phyloP scores from a whole-genome alignment of 1,140 invertebrate genomes.

The Contarinia nasturtii region DNA sequence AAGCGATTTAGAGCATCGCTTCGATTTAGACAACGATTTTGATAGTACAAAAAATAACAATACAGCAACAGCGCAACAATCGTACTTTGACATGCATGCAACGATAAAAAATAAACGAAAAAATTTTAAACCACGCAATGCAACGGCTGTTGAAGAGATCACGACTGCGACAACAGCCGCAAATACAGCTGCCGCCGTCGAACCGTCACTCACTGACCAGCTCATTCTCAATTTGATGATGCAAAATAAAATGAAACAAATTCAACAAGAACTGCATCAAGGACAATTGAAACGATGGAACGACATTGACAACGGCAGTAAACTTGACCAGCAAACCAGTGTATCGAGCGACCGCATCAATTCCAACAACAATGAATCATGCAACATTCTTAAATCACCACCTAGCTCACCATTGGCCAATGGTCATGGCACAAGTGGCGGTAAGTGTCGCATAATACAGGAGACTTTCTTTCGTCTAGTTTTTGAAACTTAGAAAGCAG shows the following conservation, averaged over 20 bases:
- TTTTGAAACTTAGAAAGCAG: too few species aligned
- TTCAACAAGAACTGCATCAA: not conserved
- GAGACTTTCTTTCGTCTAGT: too few species aligned
- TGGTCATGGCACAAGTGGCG: too few species aligned
- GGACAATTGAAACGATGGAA: not conserved
- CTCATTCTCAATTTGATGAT: not conserved
- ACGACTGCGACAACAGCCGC: not conserved
- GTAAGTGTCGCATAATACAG: too few species aligned
- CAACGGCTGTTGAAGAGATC: not conserved
- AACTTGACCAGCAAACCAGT: not conserved
- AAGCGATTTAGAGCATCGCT: too few species aligned
- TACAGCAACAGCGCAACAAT: too few species aligned
- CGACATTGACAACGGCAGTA: not conserved
- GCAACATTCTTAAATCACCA: not conserved
- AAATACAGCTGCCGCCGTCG: not conserved
- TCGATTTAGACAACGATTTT: too few species aligned
- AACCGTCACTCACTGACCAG: not conserved
- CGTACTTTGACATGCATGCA: not conserved
- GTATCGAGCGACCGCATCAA: not conserved
- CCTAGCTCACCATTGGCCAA: too few species aligned
- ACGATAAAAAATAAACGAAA: constrained; percentile 2
- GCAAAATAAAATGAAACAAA: not conserved
- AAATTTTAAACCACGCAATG: constrained; percentile 3
- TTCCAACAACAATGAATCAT: not conserved
- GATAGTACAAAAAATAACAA: too few species aligned